Percentiles rank a stretch among this genome's conserved stretches.
These are phyloP conservation scores for Dinoponera quadriceps DNA, from an alignment of 1,140 invertebrate genomes.

Conservation along the genomic window DNA sequence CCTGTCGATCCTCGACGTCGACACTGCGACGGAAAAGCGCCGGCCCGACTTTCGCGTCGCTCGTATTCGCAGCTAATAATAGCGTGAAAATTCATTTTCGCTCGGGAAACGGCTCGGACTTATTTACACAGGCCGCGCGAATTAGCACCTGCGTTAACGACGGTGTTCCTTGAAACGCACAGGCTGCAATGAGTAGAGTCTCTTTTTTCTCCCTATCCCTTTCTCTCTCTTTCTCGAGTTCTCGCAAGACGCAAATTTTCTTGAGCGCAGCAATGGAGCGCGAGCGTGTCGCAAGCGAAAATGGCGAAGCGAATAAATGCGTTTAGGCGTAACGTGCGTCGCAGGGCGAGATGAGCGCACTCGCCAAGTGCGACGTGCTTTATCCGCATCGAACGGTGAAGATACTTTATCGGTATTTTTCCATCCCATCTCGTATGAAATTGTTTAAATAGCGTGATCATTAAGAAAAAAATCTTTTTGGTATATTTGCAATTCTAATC, in stretches of 20 bases:
- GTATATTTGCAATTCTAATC: no score
- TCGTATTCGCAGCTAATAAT: background rate
- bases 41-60: background rate
- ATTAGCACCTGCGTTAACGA: background rate
- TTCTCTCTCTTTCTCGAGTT: conserved; percentile 3
- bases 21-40: background rate
- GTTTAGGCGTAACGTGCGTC: background rate
- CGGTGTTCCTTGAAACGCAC: background rate
- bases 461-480: no score
- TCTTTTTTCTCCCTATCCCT: no score
- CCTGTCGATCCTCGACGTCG: conserved; percentile 4
- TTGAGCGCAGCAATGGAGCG: conserved; percentile 25
- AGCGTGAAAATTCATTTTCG: conserved; percentile 10
- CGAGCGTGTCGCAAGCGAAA: conserved; percentile 18
- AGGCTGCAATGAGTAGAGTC: background rate
- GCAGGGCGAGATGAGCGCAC: background rate
- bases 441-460: no score
- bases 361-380: no score
- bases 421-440: no score
- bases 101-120: background rate
- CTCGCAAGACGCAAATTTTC: conserved; percentile 22
- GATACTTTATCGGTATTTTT: no score
- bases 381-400: no score
- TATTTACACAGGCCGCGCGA: background rate
- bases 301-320: background rate